Conservation (phyloP, 2,888 invertebrate species). For the Lymantria dispar region DNA sequence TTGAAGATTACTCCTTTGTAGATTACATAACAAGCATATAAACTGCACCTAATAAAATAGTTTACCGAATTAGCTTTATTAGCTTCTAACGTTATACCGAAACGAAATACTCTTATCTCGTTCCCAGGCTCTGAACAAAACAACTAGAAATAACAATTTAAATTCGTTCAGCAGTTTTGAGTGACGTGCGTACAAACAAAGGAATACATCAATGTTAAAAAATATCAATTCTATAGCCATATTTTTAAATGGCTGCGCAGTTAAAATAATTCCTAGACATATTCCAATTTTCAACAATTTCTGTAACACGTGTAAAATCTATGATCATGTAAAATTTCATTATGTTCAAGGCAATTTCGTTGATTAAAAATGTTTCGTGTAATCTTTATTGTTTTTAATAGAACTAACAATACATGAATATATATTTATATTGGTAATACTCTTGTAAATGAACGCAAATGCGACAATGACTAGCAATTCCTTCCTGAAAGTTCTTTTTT, state of each 20-base stretch:
- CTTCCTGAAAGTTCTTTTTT: too few relatives aligned
- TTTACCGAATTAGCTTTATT: constrained; percentile 12
- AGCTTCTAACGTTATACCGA: constrained; percentile 14
- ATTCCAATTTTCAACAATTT: constrained; percentile 6
- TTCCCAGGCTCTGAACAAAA: constrained; percentile 33
- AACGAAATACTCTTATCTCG: constrained; percentile 24
- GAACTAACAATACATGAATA: constrained; percentile 6
- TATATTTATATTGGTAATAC: background rate
- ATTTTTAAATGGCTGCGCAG: background rate
- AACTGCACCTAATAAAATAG: background rate
- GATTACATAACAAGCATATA: background rate
- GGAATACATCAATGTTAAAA: constrained; percentile 17
- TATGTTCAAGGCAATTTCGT: constrained; percentile 10
- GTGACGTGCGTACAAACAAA: constrained; percentile 30
- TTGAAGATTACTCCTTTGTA: background rate
- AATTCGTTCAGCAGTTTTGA: constrained; percentile 31
- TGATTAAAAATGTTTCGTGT: constrained; percentile 10
- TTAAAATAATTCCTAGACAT: background rate
- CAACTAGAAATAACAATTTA: constrained; percentile 23
- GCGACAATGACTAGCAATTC: too few relatives aligned
- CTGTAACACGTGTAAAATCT: constrained; percentile 12
- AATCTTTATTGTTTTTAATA: constrained; percentile 12
- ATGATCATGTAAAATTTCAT: constrained; percentile 10
- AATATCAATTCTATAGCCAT: constrained; percentile 8
- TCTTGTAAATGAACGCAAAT: too few relatives aligned